Conservation (phyloP, 2,888 invertebrate genomes). For the Spodoptera exigua region DNA sequence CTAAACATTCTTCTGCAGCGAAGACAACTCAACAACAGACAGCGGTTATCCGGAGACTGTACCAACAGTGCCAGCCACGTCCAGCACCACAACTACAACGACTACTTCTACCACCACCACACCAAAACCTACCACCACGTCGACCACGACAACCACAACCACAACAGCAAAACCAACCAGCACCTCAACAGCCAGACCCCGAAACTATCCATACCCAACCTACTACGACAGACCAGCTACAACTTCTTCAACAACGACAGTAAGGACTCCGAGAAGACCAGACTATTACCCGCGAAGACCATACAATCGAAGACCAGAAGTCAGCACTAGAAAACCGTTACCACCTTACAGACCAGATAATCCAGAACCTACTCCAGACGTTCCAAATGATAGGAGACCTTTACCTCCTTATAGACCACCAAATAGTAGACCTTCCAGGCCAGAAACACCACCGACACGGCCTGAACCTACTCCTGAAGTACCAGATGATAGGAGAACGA, state of each 20-base stretch:
- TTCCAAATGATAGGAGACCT: constrained; percentile 20
- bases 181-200: constrained; percentile 45
- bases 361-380: constrained; percentile 12
- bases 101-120: constrained; percentile 46
- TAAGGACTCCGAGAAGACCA: constrained; percentile 43
- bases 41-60: constrained; percentile 44
- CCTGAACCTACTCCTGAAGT: constrained; percentile 18
- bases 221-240: constrained; percentile 16
- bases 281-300: constrained; percentile 44
- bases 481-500: constrained; percentile 52
- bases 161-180: constrained; percentile 49
- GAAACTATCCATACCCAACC: constrained; percentile 50
- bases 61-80: constrained; percentile 39
- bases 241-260: constrained; percentile 32
- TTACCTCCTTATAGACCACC: constrained; percentile 38
- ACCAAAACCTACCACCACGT: constrained; percentile 51
- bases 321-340: constrained; percentile 41
- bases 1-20: constrained; percentile 57
- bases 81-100: constrained; percentile 35
- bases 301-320: constrained; percentile 43
- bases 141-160: constrained; percentile 59
- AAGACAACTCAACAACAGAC: constrained; percentile 65
- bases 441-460: constrained; percentile 18
- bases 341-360: constrained; percentile 30
- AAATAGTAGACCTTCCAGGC: constrained; percentile 22